Percentiles rank a stretch among this genome's conserved stretches.
These are phyloP conservation scores for Pristionchus entomophagus DNA, from an alignment of 2,888 invertebrate species.

Conservation along the genomic window DNA sequence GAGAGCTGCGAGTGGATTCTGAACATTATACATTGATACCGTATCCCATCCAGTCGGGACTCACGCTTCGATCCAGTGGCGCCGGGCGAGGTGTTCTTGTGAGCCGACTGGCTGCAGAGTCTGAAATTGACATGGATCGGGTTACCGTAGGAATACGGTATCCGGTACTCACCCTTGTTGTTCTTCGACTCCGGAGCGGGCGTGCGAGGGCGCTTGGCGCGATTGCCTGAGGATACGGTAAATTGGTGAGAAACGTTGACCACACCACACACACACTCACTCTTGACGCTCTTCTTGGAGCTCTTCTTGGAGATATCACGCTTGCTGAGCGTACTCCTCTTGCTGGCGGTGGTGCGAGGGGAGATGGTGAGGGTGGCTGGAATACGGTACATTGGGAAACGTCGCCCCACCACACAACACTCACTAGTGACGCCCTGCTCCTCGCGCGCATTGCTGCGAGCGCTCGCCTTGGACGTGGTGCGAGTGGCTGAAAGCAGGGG, in stretches of 20 bases:
- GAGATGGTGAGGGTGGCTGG: neutral
- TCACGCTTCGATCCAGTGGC: neutral
- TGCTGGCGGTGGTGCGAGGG: neutral
- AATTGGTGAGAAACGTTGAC: neutral
- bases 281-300: constrained; percentile 13
- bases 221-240: neutral
- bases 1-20: neutral
- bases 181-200: neutral
- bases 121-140: neutral
- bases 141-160: neutral
- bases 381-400: neutral
- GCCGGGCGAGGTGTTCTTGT: neutral
- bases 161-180: neutral
- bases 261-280: neutral
- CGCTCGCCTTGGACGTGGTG: no score
- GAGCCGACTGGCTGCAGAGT: neutral
- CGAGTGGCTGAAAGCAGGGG: neutral
- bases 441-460: neutral
- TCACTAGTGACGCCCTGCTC: neutral
- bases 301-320: no score
- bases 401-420: neutral
- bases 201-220: neutral
- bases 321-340: neutral
- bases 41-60: neutral
- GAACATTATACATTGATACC: neutral